Base-by-base conservation (phyloP, 2,888 invertebrate species). In the Drosophila neotestacea region DNA sequence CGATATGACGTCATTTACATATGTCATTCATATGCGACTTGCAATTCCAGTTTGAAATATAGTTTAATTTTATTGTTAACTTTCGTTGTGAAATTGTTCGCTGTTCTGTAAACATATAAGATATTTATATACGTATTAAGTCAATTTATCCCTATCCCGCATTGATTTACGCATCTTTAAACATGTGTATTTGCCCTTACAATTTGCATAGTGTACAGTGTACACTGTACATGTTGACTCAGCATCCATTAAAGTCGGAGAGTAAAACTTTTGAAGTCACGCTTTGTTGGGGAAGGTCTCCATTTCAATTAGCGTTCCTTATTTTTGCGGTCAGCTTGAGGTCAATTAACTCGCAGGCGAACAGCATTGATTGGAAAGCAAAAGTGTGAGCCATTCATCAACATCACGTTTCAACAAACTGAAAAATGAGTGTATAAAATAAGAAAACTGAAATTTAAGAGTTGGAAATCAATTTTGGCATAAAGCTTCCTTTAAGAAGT, bases 331-430 rank as follows among this genome's bases (percentile, higher is more conserved):
- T 72, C 83, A 80, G 50, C 10, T 42, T 59, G 65, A 66, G 84
- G 84, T 84, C 86, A 85, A 73, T 81, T 81, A 85, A 84, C 84
- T 75, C 55, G 48, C 50, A 2, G 56, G 48, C 56, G 44, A 55
- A 10, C 22, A 48, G 50, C 74, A 77, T 61, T 80, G 71, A 78
- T 77, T 80, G 77, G 85, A 83, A 85, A 85, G 82, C 82, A 85
- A 85, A 71, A 85, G 81, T 84, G 78, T 71, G 69, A 73, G 73
- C 60, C 32, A 77, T 77, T 83, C 81, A 83, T 83, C 75, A 60
- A 47, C 47, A 56, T 62, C 72, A 76, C 62, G 67, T 75, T 75
- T 65, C 59, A 46, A 10, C 59, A 28, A 66, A 48, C 34, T 48
- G 5, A 61, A 69, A 47, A 62, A 62, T 58, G 22, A 22, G 5